Conservation (phyloP, 2,113 vertebrate species). For the Laticauda colubrina region DNA sequence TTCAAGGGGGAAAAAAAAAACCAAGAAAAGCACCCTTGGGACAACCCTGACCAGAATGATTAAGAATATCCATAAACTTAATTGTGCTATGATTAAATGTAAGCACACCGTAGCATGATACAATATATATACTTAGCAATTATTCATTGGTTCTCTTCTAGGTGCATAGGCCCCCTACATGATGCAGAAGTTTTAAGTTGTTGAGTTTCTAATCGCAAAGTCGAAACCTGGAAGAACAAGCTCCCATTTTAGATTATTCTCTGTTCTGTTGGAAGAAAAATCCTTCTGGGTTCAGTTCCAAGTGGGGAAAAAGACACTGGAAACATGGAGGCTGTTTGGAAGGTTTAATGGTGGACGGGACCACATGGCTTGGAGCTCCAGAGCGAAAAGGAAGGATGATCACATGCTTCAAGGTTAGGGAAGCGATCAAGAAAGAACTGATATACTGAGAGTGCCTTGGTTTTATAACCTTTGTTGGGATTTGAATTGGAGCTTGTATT, state of each 20-base stretch:
- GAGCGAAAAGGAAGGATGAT: no score
- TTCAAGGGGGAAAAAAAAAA: not conserved
- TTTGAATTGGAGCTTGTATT: no score
- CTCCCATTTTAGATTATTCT: not conserved
- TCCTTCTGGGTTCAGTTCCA: no score
- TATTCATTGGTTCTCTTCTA: not conserved
- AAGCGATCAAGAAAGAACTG: no score
- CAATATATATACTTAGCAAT: not conserved
- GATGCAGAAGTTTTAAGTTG: not conserved
- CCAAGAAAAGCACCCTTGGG: not conserved
- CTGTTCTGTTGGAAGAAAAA: not conserved
- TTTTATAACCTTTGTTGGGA: no score
- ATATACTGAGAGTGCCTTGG: no score
- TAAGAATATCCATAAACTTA: not conserved
- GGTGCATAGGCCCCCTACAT: not conserved
- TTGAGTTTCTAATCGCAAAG: not conserved
- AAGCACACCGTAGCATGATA: not conserved
- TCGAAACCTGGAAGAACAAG: not conserved
- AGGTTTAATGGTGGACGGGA: no score
- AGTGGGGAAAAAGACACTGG: no score
- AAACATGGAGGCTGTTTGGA: no score
- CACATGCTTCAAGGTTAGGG: no score
- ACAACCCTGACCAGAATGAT: not conserved
- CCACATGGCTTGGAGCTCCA: no score
- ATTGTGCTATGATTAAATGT: not conserved